Conservation (phyloP, 1,140 invertebrate species). For the silkworm (Bombyx mori) region DNA sequence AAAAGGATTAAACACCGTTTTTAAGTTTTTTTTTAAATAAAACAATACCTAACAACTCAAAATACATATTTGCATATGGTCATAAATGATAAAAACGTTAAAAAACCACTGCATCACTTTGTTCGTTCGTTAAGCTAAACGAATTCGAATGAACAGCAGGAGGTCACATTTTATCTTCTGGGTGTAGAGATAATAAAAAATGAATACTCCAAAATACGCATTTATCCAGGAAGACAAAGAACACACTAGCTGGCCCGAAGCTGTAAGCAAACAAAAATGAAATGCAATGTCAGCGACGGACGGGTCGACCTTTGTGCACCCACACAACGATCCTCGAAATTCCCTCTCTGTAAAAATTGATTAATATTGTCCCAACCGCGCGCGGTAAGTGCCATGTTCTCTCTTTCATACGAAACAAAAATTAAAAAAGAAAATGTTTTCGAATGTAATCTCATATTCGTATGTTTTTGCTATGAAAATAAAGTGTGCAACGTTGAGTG, state of each 20-base stretch:
- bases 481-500: slow-evolving; percentile 23
- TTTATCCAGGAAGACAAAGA: slow-evolving; percentile 50
- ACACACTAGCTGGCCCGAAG: slow-evolving; percentile 29
- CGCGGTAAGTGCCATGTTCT: slow-evolving; percentile 33
- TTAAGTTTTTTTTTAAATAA: too few species aligned
- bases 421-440: slow-evolving; percentile 32
- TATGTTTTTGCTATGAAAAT: slow-evolving; percentile 27
- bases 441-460: slow-evolving; percentile 28
- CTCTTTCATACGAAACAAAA: slow-evolving; percentile 23
- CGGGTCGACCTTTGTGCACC: slow-evolving; percentile 40
- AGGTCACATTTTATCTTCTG: slow-evolving; percentile 18
- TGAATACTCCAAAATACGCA: slow-evolving; percentile 34
- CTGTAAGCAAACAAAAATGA: slow-evolving; percentile 49
- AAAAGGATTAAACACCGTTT: too few species aligned
- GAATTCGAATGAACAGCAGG: slow-evolving; percentile 12
- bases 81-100: too few species aligned
- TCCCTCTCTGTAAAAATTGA: slow-evolving; percentile 50
- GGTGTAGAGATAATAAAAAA: slow-evolving; percentile 38
- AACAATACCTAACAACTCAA: too few species aligned
- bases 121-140: not conserved
- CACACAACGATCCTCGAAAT: slow-evolving; percentile 34
- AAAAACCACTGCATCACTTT: too few species aligned
- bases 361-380: slow-evolving; percentile 44
- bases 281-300: slow-evolving; percentile 46
- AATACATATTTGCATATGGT: too few species aligned